Evolutionary conservation across 2,113 vertebrate genomes (phyloP), one percentile per base, ranked within the genome.

Genomic region (Lethenteron reissneri): DNA sequence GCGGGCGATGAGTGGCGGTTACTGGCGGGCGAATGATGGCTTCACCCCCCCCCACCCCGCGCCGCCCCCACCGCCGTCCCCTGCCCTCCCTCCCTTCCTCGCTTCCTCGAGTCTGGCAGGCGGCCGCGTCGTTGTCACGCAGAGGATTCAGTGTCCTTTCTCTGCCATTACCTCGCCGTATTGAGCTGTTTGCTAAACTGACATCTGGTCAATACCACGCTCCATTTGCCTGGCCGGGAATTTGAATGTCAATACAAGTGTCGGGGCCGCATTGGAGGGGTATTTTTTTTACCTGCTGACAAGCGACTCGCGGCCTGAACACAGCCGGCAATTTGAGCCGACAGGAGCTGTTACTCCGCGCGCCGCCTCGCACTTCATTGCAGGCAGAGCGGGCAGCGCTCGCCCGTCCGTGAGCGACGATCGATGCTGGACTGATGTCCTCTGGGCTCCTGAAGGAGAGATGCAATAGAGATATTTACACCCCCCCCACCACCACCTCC

Each of bases 101-200:
- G 41, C 41, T 41, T 6, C 41, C 41, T 41, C 41, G 41, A 41
- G 5, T 41, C 41, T 41, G 64, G 25, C 64, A 17, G n/a, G 64
- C 64, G 11, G 64, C 11, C n/a, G 64, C n/a, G 9, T 2, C 11
- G n/a, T n/a, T 68, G n/a, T 17, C 64, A 68, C 64, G 64, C 64
- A 25, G 64, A 68, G 64, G 64, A 68, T 68, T 68, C 25, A 68
- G 25, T n/a, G 64, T 68, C 64, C 64, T 68, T 68, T 68, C 25
- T 68, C 64, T 68, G 64, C 64, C 64, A 68, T 68, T 68, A 68
- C 64, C 64, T 68, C 64, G n/a, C 64, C 64, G 25, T 68, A 68
- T 68, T 68, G 64, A 68, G 64, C 64, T 68, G 64, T 68, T 68
- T 68, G 64, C 64, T 68, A 68, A 68, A 68, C 64, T 68, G 64